Conservation (phyloP, 2,113 vertebrate species). For the Cebidichthys violaceus region DNA sequence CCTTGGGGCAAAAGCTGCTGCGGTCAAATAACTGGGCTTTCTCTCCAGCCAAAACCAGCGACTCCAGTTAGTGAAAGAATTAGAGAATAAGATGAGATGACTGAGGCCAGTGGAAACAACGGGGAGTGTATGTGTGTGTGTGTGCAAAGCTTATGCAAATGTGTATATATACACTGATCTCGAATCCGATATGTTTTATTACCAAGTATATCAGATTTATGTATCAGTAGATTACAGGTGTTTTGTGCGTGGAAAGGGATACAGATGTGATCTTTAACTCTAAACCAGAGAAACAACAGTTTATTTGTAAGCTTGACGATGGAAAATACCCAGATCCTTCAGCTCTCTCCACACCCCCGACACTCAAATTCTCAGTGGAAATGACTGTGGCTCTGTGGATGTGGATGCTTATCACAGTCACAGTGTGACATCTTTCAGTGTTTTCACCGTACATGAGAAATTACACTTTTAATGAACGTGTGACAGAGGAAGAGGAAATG, state of each 20-base stretch:
- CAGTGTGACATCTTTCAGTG: neutral
- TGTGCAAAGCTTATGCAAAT: neutral
- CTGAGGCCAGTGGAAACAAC: conserved; percentile 60
- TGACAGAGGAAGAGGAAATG: too few relatives aligned
- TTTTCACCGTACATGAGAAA: neutral
- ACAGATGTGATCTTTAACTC: too few relatives aligned
- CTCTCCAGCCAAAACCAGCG: conserved; percentile 40
- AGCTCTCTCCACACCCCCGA: neutral
- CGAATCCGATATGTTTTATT: neutral
- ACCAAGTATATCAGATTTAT: neutral
- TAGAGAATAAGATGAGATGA: conserved; percentile 48
- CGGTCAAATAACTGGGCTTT: conserved; percentile 49
- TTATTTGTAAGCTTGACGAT: neutral
- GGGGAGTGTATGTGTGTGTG: neutral
- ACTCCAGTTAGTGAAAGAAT: conserved; percentile 52
- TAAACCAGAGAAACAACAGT: neutral
- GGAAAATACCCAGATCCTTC: neutral
- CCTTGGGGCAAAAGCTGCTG: conserved; percentile 25
- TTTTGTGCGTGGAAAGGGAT: too few relatives aligned
- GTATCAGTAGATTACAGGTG: neutral
- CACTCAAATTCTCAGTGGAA: conserved; percentile 2
- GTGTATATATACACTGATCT: neutral
- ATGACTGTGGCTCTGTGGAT: conserved; percentile 6
- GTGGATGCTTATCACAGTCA: neutral
- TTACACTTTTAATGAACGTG: neutral